A percentile compares a stretch with the other conserved stretches of the same genome.
These are phyloP conservation scores for Drepana arcuata DNA, from an alignment of 1,140 invertebrate species.

Conservation along the genomic window DNA sequence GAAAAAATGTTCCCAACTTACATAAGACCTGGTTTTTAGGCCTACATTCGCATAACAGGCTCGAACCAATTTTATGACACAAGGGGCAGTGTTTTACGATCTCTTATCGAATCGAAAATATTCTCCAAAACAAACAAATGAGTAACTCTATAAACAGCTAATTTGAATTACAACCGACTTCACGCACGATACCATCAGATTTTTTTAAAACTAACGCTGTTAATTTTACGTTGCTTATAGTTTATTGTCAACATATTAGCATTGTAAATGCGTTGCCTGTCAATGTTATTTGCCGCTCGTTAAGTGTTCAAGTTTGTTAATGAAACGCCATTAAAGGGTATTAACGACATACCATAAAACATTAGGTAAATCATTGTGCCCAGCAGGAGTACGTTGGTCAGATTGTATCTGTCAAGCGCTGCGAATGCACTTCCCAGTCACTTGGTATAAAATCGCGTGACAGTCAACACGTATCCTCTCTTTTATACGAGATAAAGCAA, in stretches of 20 bases:
- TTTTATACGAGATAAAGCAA: constrained; percentile 66
- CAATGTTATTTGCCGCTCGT: too few species aligned
- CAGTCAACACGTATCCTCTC: constrained; percentile 40
- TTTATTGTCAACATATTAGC: too few species aligned
- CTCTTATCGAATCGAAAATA: constrained; percentile 61
- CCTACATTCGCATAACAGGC: constrained; percentile 31
- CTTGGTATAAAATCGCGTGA: constrained; percentile 22
- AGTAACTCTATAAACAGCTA: constrained; percentile 27
- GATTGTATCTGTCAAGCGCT: constrained; percentile 1
- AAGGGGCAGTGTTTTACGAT: constrained; percentile 56
- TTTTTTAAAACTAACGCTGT: too few species aligned
- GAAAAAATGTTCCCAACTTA: constrained; percentile 33
- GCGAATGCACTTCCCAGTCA: constrained; percentile 17
- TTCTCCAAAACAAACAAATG: constrained; percentile 31
- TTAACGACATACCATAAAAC: constrained; percentile 8
- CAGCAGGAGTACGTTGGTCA: not conserved
- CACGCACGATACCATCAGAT: constrained; percentile 15
- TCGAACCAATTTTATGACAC: constrained; percentile 45
- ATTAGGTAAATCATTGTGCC: too few species aligned
- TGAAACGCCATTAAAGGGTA: constrained; percentile 7
- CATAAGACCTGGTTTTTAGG: constrained; percentile 33
- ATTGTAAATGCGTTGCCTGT: too few species aligned
- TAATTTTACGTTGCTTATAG: too few species aligned
- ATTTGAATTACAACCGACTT: constrained; percentile 26
- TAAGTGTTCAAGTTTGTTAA: constrained; percentile 9